A percentile compares a stretch with the other conserved stretches of the same genome.
Evolutionary conservation across 2,888 invertebrate genomes (phyloP).

Genomic region (Leucania comma): DNA sequence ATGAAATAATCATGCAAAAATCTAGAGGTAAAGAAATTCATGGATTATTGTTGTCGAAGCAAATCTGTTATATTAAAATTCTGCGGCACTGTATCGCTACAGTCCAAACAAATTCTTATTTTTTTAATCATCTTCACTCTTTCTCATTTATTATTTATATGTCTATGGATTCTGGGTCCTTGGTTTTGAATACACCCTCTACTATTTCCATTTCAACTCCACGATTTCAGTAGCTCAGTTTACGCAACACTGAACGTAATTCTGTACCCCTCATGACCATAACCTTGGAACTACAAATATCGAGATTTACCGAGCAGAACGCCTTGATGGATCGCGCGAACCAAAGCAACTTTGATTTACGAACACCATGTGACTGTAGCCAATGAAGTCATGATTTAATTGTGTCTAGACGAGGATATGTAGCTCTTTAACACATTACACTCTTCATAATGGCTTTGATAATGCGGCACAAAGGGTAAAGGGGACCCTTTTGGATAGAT

Average conservation of each 20-base stretch:
- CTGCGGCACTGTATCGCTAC: background rate
- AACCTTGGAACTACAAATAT: conserved; percentile 52
- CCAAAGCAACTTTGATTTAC: conserved; percentile 52
- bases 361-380: conserved; percentile 46
- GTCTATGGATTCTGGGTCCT: background rate
- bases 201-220: background rate
- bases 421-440: conserved; percentile 4
- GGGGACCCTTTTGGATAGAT: conserved; percentile 20
- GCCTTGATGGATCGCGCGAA: conserved; percentile 46
- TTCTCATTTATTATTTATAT: background rate
- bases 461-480: conserved; percentile 11
- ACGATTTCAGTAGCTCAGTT: background rate
- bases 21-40: too few species aligned
- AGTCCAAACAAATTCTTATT: background rate
- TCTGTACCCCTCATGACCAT: conserved; percentile 23
- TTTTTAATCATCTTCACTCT: background rate
- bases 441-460: conserved; percentile 6
- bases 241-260: conserved; percentile 20
- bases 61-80: background rate
- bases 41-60: too few species aligned
- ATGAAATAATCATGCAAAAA: background rate
- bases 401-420: conserved; percentile 42
- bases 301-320: conserved; percentile 50
- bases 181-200: background rate
- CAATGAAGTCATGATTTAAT: conserved; percentile 52